Evolutionary conservation across 1,140 invertebrate genomes (phyloP), one percentile per base, ranked within the genome.

Genomic region (Ridgeia piscesae): DNA sequence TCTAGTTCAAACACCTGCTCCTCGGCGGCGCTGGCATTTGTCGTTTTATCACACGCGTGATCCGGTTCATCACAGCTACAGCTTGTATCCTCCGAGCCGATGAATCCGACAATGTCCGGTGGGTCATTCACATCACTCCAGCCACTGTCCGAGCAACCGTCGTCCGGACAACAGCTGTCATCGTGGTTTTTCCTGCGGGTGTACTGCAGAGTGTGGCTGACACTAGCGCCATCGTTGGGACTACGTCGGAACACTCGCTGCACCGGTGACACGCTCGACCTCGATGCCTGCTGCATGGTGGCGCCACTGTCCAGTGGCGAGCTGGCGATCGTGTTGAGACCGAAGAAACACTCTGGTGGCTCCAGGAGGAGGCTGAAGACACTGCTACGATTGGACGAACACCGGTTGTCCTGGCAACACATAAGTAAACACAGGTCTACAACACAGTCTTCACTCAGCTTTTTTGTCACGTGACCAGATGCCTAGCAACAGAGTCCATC

Each of bases 1-100:
- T 91, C 91, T 21, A 91, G 91, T 35, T 91, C 91, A 91, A 91
- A 91, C 89, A 90, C 89, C 31, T 90, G 34, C 34, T 48, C 34
- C 50, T 91, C 91, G 35, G 21, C 91, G 17, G 34, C 31, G 34
- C 17, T 27, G 21, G 34, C 89, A n/a, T 42, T n/a, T 14, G 34
- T 90, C 17, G 14, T n/a, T 35, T 90, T 90, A 17, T 35, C 89
- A 9, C 34, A n/a, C 8, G 17, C 31, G 34, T 42, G 34, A 34
- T 90, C 34, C 2, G 34, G 34, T 33, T 42, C 89, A n/a, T 42
- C 89, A 27, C 89, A 33, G 89, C 8, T 35, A 90, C 89, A 35
- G 31, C 89, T 33, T 11, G 35, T 33, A 27, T 34, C 89, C 11
- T 90, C 89, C 89, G 34, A 34, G 9, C 50, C 35, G 34, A 35